Conservation (phyloP, 2,797 vertebrate genomes). For the Phataginus tricuspis region DNA sequence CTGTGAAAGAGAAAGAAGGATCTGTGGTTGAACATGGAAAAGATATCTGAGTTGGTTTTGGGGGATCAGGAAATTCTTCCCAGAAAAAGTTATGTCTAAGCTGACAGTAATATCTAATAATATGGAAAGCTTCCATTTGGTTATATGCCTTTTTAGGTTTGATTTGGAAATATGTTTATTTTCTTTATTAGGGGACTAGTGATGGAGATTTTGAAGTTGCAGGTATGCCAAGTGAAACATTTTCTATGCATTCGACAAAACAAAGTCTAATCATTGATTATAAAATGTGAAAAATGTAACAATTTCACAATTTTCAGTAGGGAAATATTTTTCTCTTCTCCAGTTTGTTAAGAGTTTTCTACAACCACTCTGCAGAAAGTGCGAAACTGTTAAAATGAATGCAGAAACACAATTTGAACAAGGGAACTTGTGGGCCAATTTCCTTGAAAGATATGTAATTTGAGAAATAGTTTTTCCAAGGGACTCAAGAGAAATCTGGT, state of each 20-base stretch:
- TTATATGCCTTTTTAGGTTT: constrained; percentile 45
- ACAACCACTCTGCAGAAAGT: neutral
- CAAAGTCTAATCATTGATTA: neutral
- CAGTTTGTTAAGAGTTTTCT: constrained; percentile 9
- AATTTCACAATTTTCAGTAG: neutral
- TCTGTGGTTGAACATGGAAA: neutral
- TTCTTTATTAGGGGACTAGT: constrained; percentile 9
- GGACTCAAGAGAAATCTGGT: neutral
- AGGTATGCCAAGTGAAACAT: neutral
- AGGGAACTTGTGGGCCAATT: neutral
- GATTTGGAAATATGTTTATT: neutral
- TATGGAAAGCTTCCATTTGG: neutral
- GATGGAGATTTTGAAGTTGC: neutral
- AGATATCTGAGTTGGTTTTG: neutral
- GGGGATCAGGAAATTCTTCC: neutral
- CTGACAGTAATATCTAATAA: neutral
- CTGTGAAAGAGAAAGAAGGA: neutral
- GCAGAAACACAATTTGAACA: constrained; percentile 1
- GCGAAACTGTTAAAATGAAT: neutral
- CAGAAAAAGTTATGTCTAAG: neutral
- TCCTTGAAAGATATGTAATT: neutral
- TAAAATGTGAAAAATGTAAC: neutral
- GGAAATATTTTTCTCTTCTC: constrained; percentile 21
- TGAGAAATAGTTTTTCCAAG: constrained; percentile 33
- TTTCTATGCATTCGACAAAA: neutral